Base-by-base conservation (phyloP, 1,140 invertebrate genomes). In the Leucophenga varia region DNA sequence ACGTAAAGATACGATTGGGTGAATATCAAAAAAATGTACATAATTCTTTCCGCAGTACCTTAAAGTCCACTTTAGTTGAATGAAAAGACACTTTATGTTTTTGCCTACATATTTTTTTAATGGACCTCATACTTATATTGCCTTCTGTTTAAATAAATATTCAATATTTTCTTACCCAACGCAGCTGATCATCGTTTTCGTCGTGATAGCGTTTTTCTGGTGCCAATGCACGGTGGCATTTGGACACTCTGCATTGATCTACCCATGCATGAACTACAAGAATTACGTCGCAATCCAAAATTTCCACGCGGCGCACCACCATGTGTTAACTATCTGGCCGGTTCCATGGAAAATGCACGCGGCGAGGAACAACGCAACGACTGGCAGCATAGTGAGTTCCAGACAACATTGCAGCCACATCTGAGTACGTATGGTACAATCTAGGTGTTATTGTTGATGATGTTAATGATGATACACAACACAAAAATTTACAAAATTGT, bases 171-270 rank as follows among this genome's bases (percentile, higher is more conserved):
- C 21, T 43, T n/a, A 30, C 34, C 4, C 17, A 8, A 44, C 36
- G 18, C 25, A 70, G 61, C 59, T n/a, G 70, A 73, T 49, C 64
- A 71, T 54, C 70, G 71, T 4, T 71, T 63, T 47, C 63, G 65
- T 13, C 67, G 71, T 17, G 77, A 75, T 3, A 76, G 79, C 5
- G 81, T 86, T 19, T 91, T 89, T 67, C 73, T 92, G 9, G 87
- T 90, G 1, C 89, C 89, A 1, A 89, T 91, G 84, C 86, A 91
- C 52, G 89, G 89, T 2, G 89, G 89, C 1, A 90, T 92, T 55
- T 91, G 89, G 89, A 91, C 87, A 0, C 80, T 91, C 61, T 92
- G 90, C 69, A 84, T 90, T 36, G 85, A 86, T 41, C 75, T 91
- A 18, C 81, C 83, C 63, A 86, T 87, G 49, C 83, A 87, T 59